phyloP scores from a whole-genome alignment of 2,888 invertebrate species.

The Drosophila vallismaia region DNA sequence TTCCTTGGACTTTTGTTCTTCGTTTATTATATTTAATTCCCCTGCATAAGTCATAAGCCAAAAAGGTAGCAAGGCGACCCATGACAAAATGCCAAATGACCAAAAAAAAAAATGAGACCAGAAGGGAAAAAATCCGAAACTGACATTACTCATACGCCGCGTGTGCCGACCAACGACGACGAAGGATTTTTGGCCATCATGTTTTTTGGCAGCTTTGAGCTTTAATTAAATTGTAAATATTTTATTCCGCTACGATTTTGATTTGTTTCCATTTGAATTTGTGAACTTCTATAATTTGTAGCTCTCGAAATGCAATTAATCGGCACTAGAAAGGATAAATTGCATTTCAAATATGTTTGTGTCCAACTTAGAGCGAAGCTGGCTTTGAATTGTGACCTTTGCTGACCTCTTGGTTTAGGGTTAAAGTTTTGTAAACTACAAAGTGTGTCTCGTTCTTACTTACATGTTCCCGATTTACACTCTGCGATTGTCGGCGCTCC shows the following conservation, averaged over 20 bases:
- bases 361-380: not conserved
- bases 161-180: constrained; percentile 4
- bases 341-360: not conserved
- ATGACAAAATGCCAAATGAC: constrained; percentile 20
- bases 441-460: not conserved
- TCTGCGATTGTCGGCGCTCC: no score
- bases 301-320: constrained; percentile 26
- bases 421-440: not conserved
- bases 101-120: not conserved
- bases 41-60: constrained; percentile 33
- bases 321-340: constrained; percentile 14
- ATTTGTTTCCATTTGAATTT: constrained; percentile 40
- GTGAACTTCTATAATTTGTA: constrained; percentile 28
- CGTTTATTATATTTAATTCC: constrained; percentile 1
- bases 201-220: constrained; percentile 62
- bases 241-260: constrained; percentile 44
- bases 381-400: not conserved
- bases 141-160: constrained; percentile 32
- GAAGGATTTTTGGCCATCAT: constrained; percentile 31
- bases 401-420: not conserved
- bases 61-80: constrained; percentile 24
- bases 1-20: not conserved
- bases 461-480: no score
- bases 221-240: constrained; percentile 77
- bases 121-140: not conserved